Evolutionary conservation across 2,113 vertebrate species (phyloP).

Genomic region (Stercorarius parasiticus): DNA sequence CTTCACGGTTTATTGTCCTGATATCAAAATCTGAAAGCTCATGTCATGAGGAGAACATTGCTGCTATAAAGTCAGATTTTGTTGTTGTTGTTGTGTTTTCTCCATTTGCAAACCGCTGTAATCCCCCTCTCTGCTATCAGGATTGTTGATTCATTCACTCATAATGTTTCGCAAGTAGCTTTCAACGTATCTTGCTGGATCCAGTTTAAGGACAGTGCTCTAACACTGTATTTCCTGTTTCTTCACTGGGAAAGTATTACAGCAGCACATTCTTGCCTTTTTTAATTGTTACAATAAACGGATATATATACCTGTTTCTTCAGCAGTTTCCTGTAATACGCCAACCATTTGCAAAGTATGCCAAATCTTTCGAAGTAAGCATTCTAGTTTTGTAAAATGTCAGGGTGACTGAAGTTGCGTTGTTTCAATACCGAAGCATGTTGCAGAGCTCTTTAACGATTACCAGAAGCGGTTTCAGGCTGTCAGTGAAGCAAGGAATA

Average conservation of each 20-base stretch:
- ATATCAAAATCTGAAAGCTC: not conserved
- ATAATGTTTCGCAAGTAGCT: not conserved
- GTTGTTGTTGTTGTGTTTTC: not conserved
- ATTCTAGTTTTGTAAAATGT: not conserved
- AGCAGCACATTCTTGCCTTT: not conserved
- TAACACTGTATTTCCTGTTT: not conserved
- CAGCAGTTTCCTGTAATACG: not conserved
- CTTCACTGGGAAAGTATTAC: not conserved
- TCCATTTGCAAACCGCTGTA: not conserved
- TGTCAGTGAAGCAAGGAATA: slow-evolving; percentile 8
- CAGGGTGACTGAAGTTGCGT: not conserved
- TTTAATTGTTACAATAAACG: not conserved
- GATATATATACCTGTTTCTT: not conserved
- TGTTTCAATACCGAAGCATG: not conserved
- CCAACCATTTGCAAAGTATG: not conserved
- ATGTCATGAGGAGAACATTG: not conserved
- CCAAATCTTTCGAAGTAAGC: not conserved
- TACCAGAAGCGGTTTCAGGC: accelerated
- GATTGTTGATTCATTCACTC: not conserved
- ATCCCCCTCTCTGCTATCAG: not conserved
- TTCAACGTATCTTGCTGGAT: not conserved
- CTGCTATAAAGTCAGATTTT: not conserved
- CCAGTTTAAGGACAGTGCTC: not conserved
- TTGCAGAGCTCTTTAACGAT: not conserved
- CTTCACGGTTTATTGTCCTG: not conserved